A percentile compares a stretch with the other conserved stretches of the same genome.
phyloP scores from a whole-genome alignment of 2,888 invertebrate genomes.

The Andrena minutula region DNA sequence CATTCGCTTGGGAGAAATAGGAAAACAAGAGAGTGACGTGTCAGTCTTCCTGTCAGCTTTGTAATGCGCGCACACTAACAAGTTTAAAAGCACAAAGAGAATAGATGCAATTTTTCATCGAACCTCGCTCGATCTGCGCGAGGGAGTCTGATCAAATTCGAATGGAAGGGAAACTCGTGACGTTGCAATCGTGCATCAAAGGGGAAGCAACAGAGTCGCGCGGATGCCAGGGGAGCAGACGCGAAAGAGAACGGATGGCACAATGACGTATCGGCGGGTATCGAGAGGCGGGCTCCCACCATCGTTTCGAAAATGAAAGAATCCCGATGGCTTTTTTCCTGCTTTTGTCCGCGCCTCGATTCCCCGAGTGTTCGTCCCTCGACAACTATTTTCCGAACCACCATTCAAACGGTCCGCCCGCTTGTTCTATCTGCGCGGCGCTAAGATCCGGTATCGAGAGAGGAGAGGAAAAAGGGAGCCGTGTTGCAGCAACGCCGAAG shows the following conservation, averaged over 20 bases:
- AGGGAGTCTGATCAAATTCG: neutral
- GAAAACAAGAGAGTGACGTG: too few relatives aligned
- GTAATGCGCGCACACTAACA: too few relatives aligned
- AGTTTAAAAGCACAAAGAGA: neutral
- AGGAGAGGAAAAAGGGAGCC: constrained; percentile 29
- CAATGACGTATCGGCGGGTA: constrained; percentile 8
- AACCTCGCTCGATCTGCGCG: neutral
- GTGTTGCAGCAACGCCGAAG: constrained; percentile 37
- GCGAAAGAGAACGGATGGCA: neutral
- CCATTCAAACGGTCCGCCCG: constrained; percentile 52
- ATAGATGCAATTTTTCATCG: neutral
- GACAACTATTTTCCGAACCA: constrained; percentile 43
- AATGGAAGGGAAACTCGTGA: neutral
- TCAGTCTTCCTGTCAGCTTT: too few relatives aligned
- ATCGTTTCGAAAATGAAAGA: constrained; percentile 42
- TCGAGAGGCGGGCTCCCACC: neutral
- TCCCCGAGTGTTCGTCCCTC: constrained; percentile 30
- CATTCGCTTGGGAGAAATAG: too few relatives aligned
- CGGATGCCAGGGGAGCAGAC: neutral
- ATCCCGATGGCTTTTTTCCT: constrained; percentile 39
- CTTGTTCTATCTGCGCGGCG: constrained; percentile 22
- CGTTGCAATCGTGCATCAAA: neutral
- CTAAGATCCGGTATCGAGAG: constrained; percentile 62
- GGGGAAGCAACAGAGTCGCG: neutral
- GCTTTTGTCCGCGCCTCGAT: constrained; percentile 34